Conservation (phyloP, 92 coral and sea anemone species). For the Heliopora coerulea region DNA sequence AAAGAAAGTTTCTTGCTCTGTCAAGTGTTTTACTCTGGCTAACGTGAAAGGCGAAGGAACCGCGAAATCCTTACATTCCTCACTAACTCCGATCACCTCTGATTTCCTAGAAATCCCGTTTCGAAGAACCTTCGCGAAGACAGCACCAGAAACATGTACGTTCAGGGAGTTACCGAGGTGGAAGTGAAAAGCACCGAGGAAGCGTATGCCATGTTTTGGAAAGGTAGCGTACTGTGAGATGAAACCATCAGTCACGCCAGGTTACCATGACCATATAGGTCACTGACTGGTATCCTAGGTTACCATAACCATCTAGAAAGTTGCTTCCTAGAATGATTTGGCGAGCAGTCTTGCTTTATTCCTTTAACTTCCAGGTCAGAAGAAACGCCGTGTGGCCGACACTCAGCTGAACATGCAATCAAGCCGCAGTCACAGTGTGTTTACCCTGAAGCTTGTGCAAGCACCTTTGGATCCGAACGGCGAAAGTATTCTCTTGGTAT, state of each 20-base stretch:
- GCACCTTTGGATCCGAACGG: conserved; percentile 97
- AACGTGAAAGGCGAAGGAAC: too few species aligned
- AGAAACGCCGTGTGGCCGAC: conserved; percentile 87
- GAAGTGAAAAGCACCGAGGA: conserved; percentile 97
- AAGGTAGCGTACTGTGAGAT: too few species aligned
- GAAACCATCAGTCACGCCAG: too few species aligned
- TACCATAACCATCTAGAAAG: too few species aligned
- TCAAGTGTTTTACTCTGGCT: too few species aligned
- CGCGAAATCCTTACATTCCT: too few species aligned
- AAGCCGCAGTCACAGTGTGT: conserved; percentile 97
- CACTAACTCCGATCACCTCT: too few species aligned
- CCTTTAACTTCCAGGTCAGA: conserved; percentile 61
- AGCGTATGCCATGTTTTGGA: conserved; percentile 85
- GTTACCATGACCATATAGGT: too few species aligned
- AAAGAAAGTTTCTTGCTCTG: too few species aligned
- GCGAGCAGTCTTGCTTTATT: too few species aligned
- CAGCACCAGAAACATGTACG: conserved; percentile 81
- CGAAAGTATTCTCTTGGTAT: conserved; percentile 85
- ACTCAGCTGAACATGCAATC: conserved; percentile 87
- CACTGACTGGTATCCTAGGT: too few species aligned
- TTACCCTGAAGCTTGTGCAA: conserved; percentile 86
- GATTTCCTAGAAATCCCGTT: conserved; percentile 68
- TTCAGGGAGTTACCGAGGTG: conserved; percentile 86
- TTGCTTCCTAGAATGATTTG: too few species aligned
- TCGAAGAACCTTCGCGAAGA: conserved; percentile 91